Percentiles rank a stretch among this genome's conserved stretches.
phyloP scores from a whole-genome alignment of 2,113 vertebrate genomes.

The Periophthalmodon schlosseri region DNA sequence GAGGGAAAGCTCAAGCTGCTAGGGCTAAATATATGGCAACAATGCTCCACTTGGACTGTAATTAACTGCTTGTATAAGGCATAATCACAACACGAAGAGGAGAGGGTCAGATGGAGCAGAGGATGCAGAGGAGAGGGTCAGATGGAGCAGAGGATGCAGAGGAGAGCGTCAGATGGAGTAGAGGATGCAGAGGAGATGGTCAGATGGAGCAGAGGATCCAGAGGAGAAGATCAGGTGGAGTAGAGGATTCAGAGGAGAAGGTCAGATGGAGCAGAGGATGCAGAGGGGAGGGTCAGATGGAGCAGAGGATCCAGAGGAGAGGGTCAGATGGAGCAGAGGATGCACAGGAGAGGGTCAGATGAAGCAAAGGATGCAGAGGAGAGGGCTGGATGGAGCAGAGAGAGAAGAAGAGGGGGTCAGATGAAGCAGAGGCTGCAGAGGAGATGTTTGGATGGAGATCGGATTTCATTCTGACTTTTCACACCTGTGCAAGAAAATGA shows the following conservation, averaged over 20 bases:
- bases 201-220: no score
- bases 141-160: neutral
- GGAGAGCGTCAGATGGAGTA: neutral
- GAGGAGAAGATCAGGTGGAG: neutral
- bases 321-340: neutral
- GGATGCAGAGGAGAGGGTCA: neutral
- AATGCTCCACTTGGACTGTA: neutral
- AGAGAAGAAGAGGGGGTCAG: no score
- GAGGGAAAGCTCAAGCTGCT: neutral
- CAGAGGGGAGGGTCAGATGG: neutral
- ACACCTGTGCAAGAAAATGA: no score
- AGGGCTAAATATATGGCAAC: neutral
- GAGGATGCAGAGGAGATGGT: no score
- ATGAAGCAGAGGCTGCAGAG: no score
- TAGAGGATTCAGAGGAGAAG: neutral
- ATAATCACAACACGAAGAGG: neutral
- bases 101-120: neutral
- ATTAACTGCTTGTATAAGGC: neutral
- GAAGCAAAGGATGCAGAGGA: no score
- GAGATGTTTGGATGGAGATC: no score
- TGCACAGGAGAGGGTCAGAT: no score
- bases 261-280: neutral
- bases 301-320: neutral
- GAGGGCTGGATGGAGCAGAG: no score
- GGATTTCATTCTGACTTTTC: no score